These are phyloP conservation scores for Hanleya hanleyi DNA, from an alignment of 2,888 invertebrate species.

Conservation along the genomic window DNA sequence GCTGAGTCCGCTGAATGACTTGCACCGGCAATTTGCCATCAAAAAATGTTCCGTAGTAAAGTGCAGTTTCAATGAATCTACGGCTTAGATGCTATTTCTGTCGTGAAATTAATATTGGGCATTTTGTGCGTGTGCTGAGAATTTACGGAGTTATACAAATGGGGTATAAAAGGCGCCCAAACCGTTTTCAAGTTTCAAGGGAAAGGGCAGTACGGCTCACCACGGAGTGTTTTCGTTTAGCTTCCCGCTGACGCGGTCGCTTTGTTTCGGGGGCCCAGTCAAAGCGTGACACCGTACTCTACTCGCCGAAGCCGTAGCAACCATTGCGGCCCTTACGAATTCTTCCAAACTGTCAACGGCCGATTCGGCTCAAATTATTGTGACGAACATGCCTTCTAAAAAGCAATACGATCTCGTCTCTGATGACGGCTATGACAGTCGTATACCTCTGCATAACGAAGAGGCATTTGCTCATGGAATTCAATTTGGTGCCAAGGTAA, in stretches of 20 bases:
- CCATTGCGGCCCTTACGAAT: neutral
- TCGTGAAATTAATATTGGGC: too few relatives aligned
- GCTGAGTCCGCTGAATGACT: too few relatives aligned
- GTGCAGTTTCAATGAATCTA: too few relatives aligned
- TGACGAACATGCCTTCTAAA: conserved; percentile 68
- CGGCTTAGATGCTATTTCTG: too few relatives aligned
- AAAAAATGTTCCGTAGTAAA: too few relatives aligned
- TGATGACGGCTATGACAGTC: conserved; percentile 95
- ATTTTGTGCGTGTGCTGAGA: too few relatives aligned
- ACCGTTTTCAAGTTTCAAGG: neutral
- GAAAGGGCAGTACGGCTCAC: neutral
- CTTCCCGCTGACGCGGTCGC: neutral
- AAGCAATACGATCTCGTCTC: conserved; percentile 95
- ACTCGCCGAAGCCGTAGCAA: neutral
- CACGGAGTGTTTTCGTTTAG: neutral
- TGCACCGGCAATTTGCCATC: too few relatives aligned
- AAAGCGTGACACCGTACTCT: neutral
- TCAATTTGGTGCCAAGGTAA: conserved; percentile 97
- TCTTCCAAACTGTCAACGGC: too few relatives aligned
- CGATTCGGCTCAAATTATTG: too few relatives aligned
- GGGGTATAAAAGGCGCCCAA: neutral
- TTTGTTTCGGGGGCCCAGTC: neutral
- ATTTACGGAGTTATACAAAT: neutral
- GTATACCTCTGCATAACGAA: conserved; percentile 97
- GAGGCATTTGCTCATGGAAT: conserved; percentile 98